A percentile compares a stretch with the other conserved stretches of the same genome.
Conservation (phyloP, 2,888 invertebrate species). For the Matsumyia berberina region DNA sequence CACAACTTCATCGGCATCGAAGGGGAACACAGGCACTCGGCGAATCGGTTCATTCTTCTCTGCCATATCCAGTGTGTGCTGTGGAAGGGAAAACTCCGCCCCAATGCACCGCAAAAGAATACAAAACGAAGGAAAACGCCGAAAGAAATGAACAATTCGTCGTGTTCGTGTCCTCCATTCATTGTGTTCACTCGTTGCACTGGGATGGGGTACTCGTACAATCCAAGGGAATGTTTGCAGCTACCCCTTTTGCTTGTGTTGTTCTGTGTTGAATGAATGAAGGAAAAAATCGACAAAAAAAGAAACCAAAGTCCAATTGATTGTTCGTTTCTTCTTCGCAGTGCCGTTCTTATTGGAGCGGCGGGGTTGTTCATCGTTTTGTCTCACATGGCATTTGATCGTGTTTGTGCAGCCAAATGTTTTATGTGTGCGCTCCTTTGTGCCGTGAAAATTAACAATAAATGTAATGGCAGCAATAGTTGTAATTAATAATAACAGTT, state of each 20-base stretch:
- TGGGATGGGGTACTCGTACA: constrained; percentile 21
- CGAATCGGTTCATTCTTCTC: constrained; percentile 60
- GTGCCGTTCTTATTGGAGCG: constrained; percentile 53
- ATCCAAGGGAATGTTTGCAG: constrained; percentile 30
- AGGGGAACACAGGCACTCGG: constrained; percentile 53
- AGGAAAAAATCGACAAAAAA: constrained; percentile 25
- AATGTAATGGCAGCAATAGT: constrained; percentile 73
- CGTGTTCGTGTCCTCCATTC: constrained; percentile 53
- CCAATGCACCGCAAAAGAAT: constrained; percentile 65
- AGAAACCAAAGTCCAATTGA: constrained; percentile 67
- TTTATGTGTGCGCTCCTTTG: constrained; percentile 66
- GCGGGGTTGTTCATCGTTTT: constrained; percentile 70
- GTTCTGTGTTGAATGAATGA: constrained; percentile 26
- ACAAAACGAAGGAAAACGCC: constrained; percentile 44
- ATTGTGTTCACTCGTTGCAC: constrained; percentile 60
- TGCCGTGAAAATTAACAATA: constrained; percentile 69
- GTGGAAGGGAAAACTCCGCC: constrained; percentile 67
- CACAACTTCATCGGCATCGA: constrained; percentile 9
- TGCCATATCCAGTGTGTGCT: constrained; percentile 29
- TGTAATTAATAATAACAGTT: constrained; percentile 75
- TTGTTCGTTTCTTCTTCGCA: constrained; percentile 65
- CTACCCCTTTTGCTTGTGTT: constrained; percentile 43
- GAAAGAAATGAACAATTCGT: constrained; percentile 62
- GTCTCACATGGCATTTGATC: constrained; percentile 75
- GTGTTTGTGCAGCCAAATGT: constrained; percentile 68